Conservation (phyloP, 2,888 invertebrate genomes). For the Drosophila macrospina region DNA sequence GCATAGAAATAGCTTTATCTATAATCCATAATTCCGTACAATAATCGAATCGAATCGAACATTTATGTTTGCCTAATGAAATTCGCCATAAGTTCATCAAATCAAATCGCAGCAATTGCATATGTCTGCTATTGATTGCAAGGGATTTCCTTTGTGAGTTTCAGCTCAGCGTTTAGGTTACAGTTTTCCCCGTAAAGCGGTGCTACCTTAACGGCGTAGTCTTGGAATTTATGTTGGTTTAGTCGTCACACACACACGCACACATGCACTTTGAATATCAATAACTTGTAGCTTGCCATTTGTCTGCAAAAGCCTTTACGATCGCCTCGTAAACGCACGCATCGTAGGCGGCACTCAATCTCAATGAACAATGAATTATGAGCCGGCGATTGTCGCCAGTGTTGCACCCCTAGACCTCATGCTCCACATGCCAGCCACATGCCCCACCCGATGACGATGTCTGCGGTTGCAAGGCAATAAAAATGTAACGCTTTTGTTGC, state of each 20-base stretch:
- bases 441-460: conserved; percentile 7
- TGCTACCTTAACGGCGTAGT: neutral
- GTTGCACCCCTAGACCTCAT: conserved; percentile 17
- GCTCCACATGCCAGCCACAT: neutral
- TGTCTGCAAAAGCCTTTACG: conserved; percentile 38
- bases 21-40: neutral
- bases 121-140: conserved; percentile 28
- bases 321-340: conserved; percentile 41
- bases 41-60: conserved; percentile 17
- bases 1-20: neutral
- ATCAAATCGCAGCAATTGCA: conserved; percentile 12
- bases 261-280: conserved; percentile 60
- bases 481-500: conserved; percentile 65
- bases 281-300: conserved; percentile 46
- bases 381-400: conserved; percentile 35
- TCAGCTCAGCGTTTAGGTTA: conserved; percentile 2
- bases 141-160: conserved; percentile 1
- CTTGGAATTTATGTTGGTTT: too few species aligned
- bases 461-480: conserved; percentile 65
- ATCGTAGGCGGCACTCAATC: conserved; percentile 44
- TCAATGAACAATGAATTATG: conserved; percentile 56
- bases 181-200: neutral
- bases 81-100: conserved; percentile 9
- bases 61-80: neutral
- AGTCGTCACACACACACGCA: conserved; percentile 31